Evolutionary conservation across 2,113 vertebrate species (phyloP).

Genomic region (Plecturocebus donacophilus): DNA sequence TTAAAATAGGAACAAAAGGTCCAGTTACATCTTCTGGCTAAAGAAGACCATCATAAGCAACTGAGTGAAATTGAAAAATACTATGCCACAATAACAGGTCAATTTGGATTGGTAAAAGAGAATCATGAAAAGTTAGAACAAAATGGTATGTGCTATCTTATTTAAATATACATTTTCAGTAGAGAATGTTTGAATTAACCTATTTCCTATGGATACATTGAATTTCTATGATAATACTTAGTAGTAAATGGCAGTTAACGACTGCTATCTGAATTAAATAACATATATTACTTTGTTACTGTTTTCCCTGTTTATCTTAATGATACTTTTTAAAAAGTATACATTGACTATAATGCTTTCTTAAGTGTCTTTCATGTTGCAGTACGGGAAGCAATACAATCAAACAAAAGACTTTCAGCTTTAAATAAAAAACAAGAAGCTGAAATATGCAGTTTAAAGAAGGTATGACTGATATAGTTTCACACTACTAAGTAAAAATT

Average conservation of each 20-base stretch:
- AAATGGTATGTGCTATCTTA: conserved; percentile 87
- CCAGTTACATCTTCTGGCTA: conserved; percentile 88
- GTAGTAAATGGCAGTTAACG: neutral
- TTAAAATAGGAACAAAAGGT: conserved; percentile 92
- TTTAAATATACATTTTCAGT: conserved; percentile 49
- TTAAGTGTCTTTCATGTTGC: conserved; percentile 61
- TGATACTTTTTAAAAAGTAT: conserved; percentile 60
- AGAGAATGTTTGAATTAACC: conserved; percentile 19
- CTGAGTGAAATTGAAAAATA: conserved; percentile 93
- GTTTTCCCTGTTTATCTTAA: conserved; percentile 21
- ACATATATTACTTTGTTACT: neutral
- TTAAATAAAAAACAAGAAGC: conserved; percentile 90
- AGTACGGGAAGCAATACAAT: conserved; percentile 92
- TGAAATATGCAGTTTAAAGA: conserved; percentile 88
- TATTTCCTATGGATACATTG: conserved; percentile 43
- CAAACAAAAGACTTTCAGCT: conserved; percentile 89
- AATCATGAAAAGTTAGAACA: conserved; percentile 90
- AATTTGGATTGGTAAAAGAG: conserved; percentile 90
- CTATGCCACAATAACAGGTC: conserved; percentile 86
- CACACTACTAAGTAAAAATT: conserved; percentile 34
- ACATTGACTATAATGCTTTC: conserved; percentile 34
- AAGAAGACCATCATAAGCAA: conserved; percentile 92
- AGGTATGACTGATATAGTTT: conserved; percentile 84
- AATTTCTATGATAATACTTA: conserved; percentile 48
- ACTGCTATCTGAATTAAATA: conserved; percentile 43